Evolutionary conservation across 2,888 invertebrate species (phyloP).

Genomic region (Frankliniella fusca): DNA sequence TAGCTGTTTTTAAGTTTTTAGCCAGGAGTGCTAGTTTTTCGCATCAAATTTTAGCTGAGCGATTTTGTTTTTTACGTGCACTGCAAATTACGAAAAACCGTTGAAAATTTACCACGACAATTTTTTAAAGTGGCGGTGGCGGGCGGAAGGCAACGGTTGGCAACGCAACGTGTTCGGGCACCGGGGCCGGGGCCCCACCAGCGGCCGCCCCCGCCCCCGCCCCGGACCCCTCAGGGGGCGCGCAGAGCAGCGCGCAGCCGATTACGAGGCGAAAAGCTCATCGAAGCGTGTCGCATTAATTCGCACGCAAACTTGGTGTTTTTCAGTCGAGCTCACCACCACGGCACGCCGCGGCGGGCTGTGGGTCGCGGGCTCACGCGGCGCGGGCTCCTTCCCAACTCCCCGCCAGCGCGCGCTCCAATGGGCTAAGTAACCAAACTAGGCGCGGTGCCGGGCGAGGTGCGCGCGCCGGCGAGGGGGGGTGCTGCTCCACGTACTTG

Average conservation of each 20-base stretch:
- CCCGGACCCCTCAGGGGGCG: neutral
- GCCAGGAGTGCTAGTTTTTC: no score
- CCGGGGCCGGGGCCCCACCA: neutral
- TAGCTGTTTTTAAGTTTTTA: no score
- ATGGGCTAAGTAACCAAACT: slow-evolving; percentile 15
- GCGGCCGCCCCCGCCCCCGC: neutral
- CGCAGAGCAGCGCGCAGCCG: neutral
- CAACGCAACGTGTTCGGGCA: neutral
- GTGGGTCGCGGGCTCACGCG: no score
- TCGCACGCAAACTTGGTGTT: slow-evolving; percentile 21
- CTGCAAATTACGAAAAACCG: no score
- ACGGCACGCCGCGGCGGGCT: no score
- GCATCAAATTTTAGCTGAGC: no score
- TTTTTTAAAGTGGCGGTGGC: no score
- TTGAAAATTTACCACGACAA: no score
- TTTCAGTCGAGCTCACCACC: neutral
- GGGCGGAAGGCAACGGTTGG: no score
- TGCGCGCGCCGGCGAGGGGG: no score
- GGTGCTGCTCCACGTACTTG: neutral
- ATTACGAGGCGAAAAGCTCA: slow-evolving; percentile 8
- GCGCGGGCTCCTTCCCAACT: neutral
- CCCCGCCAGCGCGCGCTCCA: neutral
- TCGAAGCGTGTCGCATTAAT: slow-evolving; percentile 22
- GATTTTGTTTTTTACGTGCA: no score
- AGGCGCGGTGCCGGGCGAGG: neutral